Percentiles rank a stretch among this genome's conserved stretches.
phyloP scores from a whole-genome alignment of 2,888 invertebrate species.

The Amblyjoppa fuscipennis region DNA sequence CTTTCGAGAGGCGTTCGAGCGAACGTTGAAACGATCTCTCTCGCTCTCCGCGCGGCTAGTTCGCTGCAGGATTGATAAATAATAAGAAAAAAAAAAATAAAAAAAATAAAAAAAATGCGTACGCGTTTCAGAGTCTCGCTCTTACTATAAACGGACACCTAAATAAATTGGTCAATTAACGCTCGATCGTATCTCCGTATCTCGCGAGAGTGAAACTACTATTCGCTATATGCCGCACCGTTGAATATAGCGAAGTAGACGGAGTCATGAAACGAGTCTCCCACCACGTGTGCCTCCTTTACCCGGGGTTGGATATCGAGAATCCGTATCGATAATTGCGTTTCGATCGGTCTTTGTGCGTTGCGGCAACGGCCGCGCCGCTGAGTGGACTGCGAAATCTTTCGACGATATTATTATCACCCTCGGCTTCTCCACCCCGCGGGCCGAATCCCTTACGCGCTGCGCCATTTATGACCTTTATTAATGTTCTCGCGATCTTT shows the following conservation, averaged over 20 bases:
- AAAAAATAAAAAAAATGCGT: not conserved
- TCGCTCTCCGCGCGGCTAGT: not conserved
- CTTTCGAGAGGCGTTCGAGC: not conserved
- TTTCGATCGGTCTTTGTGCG: conserved; percentile 41
- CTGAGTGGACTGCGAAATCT: conserved; percentile 37
- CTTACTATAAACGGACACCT: conserved; percentile 43
- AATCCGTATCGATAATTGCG: conserved; percentile 44
- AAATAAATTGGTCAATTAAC: conserved; percentile 59
- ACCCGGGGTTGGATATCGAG: conserved; percentile 6
- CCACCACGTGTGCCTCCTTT: not conserved
- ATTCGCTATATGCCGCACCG: conserved; percentile 6
- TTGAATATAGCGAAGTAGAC: conserved; percentile 5
- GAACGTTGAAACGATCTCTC: not conserved
- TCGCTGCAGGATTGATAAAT: not conserved
- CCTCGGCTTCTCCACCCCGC: not conserved
- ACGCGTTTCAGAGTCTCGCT: conserved; percentile 24
- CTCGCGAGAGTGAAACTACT: conserved; percentile 33
- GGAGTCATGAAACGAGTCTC: conserved; percentile 29
- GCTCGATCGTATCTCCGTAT: conserved; percentile 42
- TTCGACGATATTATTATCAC: conserved; percentile 36
- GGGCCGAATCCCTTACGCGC: not conserved
- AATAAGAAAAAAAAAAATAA: no score
- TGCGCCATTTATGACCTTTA: conserved; percentile 19
- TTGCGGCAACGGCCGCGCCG: conserved; percentile 16
- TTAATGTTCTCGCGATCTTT: conserved; percentile 32